Percentiles rank a stretch among this genome's conserved stretches.
Conservation (phyloP, 2,113 vertebrate genomes). For the Pomatostomus ruficeps region DNA sequence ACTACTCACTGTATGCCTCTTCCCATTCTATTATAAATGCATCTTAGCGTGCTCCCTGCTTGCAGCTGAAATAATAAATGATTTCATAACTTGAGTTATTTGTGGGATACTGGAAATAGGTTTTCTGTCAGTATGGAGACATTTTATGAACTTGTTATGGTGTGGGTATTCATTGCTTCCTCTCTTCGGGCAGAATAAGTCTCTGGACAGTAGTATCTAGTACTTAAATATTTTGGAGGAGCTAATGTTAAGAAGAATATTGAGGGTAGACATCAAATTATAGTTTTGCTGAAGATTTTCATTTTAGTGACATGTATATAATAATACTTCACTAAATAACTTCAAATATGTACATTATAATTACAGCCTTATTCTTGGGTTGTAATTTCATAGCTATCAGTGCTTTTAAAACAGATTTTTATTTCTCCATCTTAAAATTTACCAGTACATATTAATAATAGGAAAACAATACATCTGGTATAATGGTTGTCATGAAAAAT, state of each 20-base stretch:
- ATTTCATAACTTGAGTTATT: slow-evolving; percentile 53
- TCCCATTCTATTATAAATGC: slow-evolving; percentile 30
- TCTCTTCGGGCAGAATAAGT: neutral
- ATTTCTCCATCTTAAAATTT: neutral
- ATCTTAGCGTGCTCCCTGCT: slow-evolving; percentile 26
- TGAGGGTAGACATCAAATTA: neutral
- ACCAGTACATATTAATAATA: neutral
- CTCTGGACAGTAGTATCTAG: neutral
- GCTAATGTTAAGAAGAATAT: neutral
- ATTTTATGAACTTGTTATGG: neutral
- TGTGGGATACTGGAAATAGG: slow-evolving; percentile 36
- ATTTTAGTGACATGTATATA: neutral
- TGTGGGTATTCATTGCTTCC: neutral
- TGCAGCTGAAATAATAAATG: slow-evolving; percentile 17
- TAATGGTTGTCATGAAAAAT: neutral
- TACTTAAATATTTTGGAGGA: neutral
- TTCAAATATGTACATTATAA: neutral
- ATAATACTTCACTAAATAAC: neutral
- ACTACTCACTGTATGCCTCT: slow-evolving; percentile 45
- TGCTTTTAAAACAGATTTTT: neutral
- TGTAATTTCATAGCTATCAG: neutral
- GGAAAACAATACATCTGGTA: neutral
- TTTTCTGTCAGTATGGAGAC: slow-evolving; percentile 36
- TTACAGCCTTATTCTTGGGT: neutral
- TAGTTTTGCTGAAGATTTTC: neutral